Evolutionary conservation across 2,888 invertebrate species (phyloP).

Genomic region (Diplolepis rosae): DNA sequence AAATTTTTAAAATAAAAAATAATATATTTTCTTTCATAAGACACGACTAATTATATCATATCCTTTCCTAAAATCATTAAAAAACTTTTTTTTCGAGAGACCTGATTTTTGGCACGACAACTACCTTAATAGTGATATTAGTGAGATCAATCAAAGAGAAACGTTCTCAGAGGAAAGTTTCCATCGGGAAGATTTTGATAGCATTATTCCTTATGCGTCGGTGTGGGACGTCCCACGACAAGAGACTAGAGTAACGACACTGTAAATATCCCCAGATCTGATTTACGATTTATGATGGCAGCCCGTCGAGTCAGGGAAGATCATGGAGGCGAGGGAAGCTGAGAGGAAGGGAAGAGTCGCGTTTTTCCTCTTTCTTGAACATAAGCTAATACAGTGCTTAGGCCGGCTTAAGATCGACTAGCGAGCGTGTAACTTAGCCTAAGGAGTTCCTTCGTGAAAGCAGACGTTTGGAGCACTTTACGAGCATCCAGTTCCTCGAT

Average conservation of each 20-base stretch:
- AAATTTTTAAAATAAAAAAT: no score
- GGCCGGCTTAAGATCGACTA: neutral
- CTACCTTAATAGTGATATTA: no score
- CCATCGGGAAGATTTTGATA: neutral
- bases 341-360: neutral
- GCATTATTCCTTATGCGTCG: neutral
- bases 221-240: neutral
- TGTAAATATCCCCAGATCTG: conserved; percentile 23
- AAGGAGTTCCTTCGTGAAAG: neutral
- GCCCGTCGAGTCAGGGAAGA: conserved; percentile 16
- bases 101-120: no score
- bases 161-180: neutral
- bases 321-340: neutral
- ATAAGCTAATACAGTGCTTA: conserved; percentile 20
- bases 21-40: no score
- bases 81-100: no score
- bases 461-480: conserved; percentile 1
- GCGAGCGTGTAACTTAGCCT: conserved; percentile 11
- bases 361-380: conserved; percentile 15
- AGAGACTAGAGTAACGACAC: neutral
- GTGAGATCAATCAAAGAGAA: neutral
- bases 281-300: conserved; percentile 25
- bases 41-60: no score
- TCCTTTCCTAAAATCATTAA: no score
- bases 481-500: conserved; percentile 13